phyloP scores from a whole-genome alignment of 1,140 invertebrate genomes.

The Tetramorium alpestre region DNA sequence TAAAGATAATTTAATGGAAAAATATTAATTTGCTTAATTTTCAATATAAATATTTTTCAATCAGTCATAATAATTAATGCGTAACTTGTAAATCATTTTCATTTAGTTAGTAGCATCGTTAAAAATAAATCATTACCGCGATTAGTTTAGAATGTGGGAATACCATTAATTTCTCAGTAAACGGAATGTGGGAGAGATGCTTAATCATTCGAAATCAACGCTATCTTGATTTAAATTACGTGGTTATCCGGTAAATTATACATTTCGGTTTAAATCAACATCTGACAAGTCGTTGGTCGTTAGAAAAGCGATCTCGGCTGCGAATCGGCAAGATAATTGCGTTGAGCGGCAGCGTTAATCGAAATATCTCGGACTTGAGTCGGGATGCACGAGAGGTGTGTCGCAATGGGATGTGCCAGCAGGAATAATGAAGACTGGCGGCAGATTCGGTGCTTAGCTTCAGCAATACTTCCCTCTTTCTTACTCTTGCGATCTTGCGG shows the following conservation, averaged over 20 bases:
- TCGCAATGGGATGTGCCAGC: background rate
- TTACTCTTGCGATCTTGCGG: background rate
- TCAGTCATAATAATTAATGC: background rate
- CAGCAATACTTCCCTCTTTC: constrained; percentile 9
- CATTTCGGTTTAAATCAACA: constrained; percentile 16
- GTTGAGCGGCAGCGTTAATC: constrained; percentile 77
- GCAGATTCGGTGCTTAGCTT: background rate
- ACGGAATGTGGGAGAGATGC: constrained; percentile 9
- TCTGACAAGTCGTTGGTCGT: constrained; percentile 15
- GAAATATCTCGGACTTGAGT: constrained; percentile 52
- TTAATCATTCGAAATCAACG: constrained; percentile 59
- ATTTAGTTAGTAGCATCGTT: background rate
- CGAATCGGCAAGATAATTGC: constrained; percentile 81
- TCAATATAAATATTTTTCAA: background rate
- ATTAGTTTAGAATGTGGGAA: background rate
- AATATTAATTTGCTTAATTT: constrained; percentile 12
- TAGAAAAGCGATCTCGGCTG: constrained; percentile 42
- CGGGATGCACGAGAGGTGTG: background rate
- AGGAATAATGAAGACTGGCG: constrained; percentile 72
- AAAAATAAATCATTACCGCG: background rate
- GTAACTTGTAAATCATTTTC: background rate
- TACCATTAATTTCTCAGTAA: constrained; percentile 16
- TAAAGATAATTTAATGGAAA: background rate
- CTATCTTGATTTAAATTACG: constrained; percentile 33
- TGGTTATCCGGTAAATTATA: constrained; percentile 32